Percentiles rank a stretch among this genome's conserved stretches.
phyloP scores from a whole-genome alignment of 1,140 invertebrate species.

The Brachionus manjavacas region DNA sequence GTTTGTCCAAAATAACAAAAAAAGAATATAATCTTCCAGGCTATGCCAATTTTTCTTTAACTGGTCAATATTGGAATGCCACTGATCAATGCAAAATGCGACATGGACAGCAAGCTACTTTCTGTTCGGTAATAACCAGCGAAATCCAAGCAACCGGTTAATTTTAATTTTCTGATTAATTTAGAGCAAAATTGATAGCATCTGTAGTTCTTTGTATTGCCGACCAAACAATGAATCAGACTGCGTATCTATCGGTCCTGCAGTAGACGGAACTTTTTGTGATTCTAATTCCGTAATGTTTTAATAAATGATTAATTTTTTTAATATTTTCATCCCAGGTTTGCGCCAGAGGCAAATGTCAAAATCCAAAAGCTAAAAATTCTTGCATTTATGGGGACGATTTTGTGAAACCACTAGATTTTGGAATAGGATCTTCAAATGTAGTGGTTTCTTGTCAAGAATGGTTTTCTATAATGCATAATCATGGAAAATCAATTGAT shows the following conservation, averaged over 20 bases:
- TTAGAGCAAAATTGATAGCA: not conserved
- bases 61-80: not conserved
- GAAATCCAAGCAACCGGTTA: not conserved
- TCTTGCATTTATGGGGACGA: slow-evolving; percentile 11
- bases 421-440: not conserved
- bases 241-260: not conserved
- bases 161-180: not conserved
- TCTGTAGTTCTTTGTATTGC: not conserved
- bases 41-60: not conserved
- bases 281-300: not conserved
- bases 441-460: not conserved
- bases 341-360: not conserved
- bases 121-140: not conserved
- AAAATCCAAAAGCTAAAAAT: not conserved
- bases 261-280: not conserved
- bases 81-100: not conserved
- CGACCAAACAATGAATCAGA: not conserved
- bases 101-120: not conserved
- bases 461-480: not conserved
- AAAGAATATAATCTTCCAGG: not conserved
- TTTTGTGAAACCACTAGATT: not conserved
- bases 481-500: not conserved
- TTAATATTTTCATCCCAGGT: not conserved
- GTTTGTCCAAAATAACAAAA: not conserved
- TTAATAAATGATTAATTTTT: not conserved